Conservation (phyloP, 2,888 invertebrate species). For the Lasioglossum oenotherae region DNA sequence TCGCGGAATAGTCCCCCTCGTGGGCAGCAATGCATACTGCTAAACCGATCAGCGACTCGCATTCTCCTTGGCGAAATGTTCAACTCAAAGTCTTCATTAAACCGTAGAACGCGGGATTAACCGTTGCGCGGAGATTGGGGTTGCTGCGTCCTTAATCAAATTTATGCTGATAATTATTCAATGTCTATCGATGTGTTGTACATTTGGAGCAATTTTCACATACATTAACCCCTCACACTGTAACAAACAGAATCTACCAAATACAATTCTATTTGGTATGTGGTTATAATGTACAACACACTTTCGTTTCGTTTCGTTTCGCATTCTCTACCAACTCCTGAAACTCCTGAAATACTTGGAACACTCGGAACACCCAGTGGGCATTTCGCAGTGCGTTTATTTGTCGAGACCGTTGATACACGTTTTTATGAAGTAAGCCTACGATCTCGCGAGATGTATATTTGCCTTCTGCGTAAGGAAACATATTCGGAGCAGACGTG, state of each 20-base stretch:
- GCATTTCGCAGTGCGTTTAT: neutral
- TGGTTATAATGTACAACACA: too few relatives aligned
- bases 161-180: neutral
- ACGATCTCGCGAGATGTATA: neutral
- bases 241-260: neutral
- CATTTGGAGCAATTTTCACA: neutral
- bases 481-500: neutral
- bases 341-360: neutral
- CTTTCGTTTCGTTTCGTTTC: neutral
- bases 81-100: neutral
- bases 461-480: neutral
- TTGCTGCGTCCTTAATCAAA: neutral
- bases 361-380: neutral
- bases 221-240: too few relatives aligned
- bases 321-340: neutral
- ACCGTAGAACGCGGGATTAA: neutral
- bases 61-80: neutral
- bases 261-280: neutral
- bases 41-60: neutral
- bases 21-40: neutral
- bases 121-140: neutral
- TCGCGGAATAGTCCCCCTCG: neutral
- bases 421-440: conserved; percentile 14
- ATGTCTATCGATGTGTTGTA: neutral
- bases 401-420: neutral